Evolutionary conservation across 2,888 invertebrate species (phyloP).

Genomic region (Drosophila quinaria): DNA sequence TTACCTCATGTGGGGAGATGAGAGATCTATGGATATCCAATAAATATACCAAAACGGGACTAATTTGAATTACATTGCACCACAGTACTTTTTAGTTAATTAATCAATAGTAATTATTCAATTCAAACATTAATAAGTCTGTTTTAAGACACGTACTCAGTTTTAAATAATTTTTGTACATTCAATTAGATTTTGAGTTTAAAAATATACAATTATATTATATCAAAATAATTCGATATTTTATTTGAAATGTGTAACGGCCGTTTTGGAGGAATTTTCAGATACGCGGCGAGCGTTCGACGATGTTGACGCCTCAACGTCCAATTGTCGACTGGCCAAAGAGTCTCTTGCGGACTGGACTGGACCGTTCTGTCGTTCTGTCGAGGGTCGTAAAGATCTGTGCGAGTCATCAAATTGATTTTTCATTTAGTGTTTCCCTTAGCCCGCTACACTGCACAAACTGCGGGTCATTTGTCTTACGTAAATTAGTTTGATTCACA

Average conservation of each 20-base stretch:
- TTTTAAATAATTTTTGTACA: slow-evolving; percentile 9
- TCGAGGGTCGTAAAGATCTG: slow-evolving; percentile 54
- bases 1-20: not conserved
- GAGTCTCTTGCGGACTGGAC: slow-evolving; percentile 28
- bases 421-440: slow-evolving; percentile 63
- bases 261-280: not conserved
- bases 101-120: not conserved
- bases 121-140: not conserved
- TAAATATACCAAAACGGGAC: slow-evolving; percentile 9
- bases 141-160: slow-evolving; percentile 4
- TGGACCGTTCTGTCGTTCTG: not conserved
- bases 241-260: slow-evolving; percentile 1
- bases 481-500: slow-evolving; percentile 67
- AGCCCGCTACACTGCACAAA: slow-evolving; percentile 52
- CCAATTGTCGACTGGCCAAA: slow-evolving; percentile 65
- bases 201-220: not conserved
- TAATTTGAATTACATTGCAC: not conserved
- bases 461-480: slow-evolving; percentile 22
- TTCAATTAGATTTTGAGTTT: slow-evolving; percentile 7
- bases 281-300: slow-evolving; percentile 5
- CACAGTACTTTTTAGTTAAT: slow-evolving; percentile 8
- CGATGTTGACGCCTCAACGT: slow-evolving; percentile 53
- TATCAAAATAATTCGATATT: slow-evolving; percentile 8
- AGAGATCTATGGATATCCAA: not conserved
- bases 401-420: slow-evolving; percentile 69